Conservation (phyloP, 2,113 vertebrate genomes). For the Macheiramphus alcinus region DNA sequence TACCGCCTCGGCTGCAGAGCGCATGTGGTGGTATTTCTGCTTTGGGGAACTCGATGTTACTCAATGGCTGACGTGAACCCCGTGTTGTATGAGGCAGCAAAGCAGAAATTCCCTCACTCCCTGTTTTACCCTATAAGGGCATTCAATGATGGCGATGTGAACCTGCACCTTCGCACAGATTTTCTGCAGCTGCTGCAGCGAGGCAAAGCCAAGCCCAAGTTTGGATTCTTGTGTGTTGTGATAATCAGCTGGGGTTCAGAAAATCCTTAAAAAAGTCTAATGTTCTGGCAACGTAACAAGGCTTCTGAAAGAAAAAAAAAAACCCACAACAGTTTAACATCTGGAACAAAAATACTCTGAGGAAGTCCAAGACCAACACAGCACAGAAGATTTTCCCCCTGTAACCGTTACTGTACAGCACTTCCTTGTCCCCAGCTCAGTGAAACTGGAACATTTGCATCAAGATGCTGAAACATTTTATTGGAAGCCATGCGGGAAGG, state of each 20-base stretch:
- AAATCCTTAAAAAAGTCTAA: slow-evolving; percentile 71
- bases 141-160: slow-evolving; percentile 16
- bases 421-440: slow-evolving; percentile 54
- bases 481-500: slow-evolving; percentile 23
- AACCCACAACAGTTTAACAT: slow-evolving; percentile 67
- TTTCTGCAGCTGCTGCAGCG: slow-evolving; percentile 73
- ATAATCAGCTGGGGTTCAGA: slow-evolving; percentile 77
- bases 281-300: slow-evolving; percentile 70
- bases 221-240: slow-evolving; percentile 75
- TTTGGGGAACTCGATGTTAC: background rate
- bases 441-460: slow-evolving; percentile 38
- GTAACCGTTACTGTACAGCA: slow-evolving; percentile 55
- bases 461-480: slow-evolving; percentile 46
- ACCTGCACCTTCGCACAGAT: slow-evolving; percentile 59
- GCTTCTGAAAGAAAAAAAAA: slow-evolving; percentile 75
- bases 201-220: slow-evolving; percentile 53
- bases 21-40: background rate
- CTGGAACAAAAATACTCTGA: slow-evolving; percentile 70
- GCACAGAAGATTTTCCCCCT: slow-evolving; percentile 65
- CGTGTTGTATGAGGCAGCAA: background rate
- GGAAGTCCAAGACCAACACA: slow-evolving; percentile 71
- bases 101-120: slow-evolving; percentile 41
- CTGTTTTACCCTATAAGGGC: slow-evolving; percentile 72
- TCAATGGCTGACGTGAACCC: slow-evolving; percentile 11
- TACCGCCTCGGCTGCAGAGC: background rate